Evolutionary conservation across 2,797 vertebrate genomes (phyloP).

Genomic region (Fratercula arctica): DNA sequence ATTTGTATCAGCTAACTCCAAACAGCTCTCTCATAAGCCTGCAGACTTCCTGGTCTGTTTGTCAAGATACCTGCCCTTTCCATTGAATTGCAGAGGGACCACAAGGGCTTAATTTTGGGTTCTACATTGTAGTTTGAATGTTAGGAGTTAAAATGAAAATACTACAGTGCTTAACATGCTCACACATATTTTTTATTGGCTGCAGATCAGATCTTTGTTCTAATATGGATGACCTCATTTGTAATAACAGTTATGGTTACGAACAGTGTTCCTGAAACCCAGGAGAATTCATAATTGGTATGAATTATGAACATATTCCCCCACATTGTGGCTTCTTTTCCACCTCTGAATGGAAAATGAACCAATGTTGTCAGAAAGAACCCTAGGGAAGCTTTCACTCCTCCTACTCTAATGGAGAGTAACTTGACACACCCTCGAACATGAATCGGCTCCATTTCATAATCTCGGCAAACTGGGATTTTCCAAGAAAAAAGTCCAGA

Average conservation of each 20-base stretch:
- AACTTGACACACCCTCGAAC: slow-evolving; percentile 22
- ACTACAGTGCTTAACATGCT: not conserved
- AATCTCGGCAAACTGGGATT: not conserved
- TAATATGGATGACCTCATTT: not conserved
- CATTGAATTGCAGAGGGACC: not conserved
- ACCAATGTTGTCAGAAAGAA: not conserved
- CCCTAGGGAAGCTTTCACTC: not conserved
- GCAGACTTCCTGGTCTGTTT: not conserved
- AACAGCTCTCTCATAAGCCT: not conserved
- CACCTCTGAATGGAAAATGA: not conserved
- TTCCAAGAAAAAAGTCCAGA: not conserved
- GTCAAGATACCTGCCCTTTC: not conserved
- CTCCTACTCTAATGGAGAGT: not conserved
- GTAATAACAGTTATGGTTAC: not conserved
- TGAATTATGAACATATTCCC: not conserved
- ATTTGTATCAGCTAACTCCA: not conserved
- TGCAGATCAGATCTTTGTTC: not conserved
- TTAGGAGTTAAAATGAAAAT: not conserved
- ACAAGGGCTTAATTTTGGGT: not conserved
- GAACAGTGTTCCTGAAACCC: not conserved
- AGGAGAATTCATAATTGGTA: not conserved
- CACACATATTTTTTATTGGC: not conserved
- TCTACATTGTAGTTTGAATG: not conserved
- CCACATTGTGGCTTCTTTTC: not conserved
- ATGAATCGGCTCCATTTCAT: slow-evolving; percentile 4